Evolutionary conservation across 2,797 vertebrate genomes (phyloP).

Genomic region (Acanthis flammea): DNA sequence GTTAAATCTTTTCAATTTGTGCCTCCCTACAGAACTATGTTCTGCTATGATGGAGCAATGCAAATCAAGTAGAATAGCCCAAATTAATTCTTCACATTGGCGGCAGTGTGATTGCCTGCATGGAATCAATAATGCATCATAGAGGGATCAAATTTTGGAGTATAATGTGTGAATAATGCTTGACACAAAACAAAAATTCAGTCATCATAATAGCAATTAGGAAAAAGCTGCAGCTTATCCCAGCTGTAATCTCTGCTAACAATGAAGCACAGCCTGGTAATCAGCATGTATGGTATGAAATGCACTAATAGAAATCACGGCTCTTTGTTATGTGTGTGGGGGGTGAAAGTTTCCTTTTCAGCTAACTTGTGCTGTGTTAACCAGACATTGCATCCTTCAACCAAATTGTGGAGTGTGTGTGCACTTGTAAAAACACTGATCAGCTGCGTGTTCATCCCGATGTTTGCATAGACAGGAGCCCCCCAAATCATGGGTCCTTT

Average conservation of each 20-base stretch:
- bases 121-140: slow-evolving; percentile 58
- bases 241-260: slow-evolving; percentile 60
- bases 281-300: slow-evolving; percentile 60
- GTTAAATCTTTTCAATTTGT: slow-evolving; percentile 50
- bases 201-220: slow-evolving; percentile 66
- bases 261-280: slow-evolving; percentile 58
- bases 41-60: slow-evolving; percentile 42
- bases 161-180: slow-evolving; percentile 57
- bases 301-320: slow-evolving; percentile 57
- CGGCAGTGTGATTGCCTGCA: slow-evolving; percentile 37
- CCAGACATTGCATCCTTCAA: slow-evolving; percentile 11
- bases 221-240: slow-evolving; percentile 62
- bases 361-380: slow-evolving; percentile 57
- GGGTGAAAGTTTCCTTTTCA: slow-evolving; percentile 63
- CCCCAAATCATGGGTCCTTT: not conserved
- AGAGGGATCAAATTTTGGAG: slow-evolving; percentile 64
- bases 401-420: not conserved
- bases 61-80: slow-evolving; percentile 58
- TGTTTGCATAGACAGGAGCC: not conserved
- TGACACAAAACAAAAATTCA: slow-evolving; percentile 68
- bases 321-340: slow-evolving; percentile 45
- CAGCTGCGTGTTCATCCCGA: not conserved
- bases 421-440: slow-evolving; percentile 1
- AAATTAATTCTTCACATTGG: slow-evolving; percentile 63
- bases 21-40: not conserved